Conservation (phyloP, 2,888 invertebrate genomes). For the Congeria kusceri region DNA sequence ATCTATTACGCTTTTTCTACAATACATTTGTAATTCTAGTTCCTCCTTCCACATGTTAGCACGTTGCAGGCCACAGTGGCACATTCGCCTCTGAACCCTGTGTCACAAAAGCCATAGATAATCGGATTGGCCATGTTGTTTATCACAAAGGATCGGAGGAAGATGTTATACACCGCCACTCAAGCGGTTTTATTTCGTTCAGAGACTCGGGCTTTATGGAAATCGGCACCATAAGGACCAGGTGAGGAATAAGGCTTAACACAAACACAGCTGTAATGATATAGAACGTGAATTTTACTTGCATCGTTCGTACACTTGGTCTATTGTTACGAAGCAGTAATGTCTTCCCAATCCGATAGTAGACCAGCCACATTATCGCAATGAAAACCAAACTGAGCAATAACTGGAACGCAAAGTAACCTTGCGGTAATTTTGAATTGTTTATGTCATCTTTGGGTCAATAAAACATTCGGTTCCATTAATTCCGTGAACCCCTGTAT, state of each 20-base stretch:
- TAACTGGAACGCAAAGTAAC: conserved; percentile 66
- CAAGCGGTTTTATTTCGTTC: conserved; percentile 42
- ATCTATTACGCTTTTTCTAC: too few relatives aligned
- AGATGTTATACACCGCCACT: conserved; percentile 62
- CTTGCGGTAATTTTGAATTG: conserved; percentile 61
- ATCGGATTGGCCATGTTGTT: conserved; percentile 75
- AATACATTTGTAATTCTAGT: too few relatives aligned
- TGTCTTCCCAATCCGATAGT: conserved; percentile 64
- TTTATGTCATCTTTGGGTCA: conserved; percentile 51
- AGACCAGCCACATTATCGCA: conserved; percentile 61
- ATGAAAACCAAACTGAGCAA: conserved; percentile 59
- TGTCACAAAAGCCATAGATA: conserved; percentile 73
- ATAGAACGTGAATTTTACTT: conserved; percentile 70
- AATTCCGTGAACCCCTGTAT: conserved; percentile 65
- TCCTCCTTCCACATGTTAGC: conserved; percentile 36
- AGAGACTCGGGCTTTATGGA: conserved; percentile 49
- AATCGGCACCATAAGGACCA: conserved; percentile 60
- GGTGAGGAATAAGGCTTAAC: conserved; percentile 70
- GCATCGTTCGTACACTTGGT: conserved; percentile 59
- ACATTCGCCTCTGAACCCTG: conserved; percentile 69
- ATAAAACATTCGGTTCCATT: conserved; percentile 75
- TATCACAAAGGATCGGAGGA: conserved; percentile 71
- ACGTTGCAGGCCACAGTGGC: conserved; percentile 39
- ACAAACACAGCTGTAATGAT: conserved; percentile 73
- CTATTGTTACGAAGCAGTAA: conserved; percentile 42